Evolutionary conservation across 2,113 vertebrate genomes (phyloP).

Genomic region (Thunnus maccoyii): DNA sequence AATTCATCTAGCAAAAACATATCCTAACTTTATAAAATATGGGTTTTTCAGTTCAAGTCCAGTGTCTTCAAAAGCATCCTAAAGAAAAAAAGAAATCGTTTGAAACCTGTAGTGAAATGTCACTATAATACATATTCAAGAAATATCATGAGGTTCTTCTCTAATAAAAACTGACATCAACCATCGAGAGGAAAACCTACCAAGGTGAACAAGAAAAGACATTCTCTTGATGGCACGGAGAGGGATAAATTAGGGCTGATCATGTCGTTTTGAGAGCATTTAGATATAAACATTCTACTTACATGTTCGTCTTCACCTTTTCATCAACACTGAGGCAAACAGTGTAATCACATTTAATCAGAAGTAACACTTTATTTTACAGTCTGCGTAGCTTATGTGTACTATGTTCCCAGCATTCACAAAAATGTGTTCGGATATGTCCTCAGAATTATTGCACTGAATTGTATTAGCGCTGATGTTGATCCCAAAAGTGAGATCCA

Average conservation of each 20-base stretch:
- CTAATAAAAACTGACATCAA: constrained; percentile 78
- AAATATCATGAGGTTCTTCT: constrained; percentile 67
- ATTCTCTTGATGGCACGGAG: constrained; percentile 61
- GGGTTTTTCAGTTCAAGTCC: constrained; percentile 69
- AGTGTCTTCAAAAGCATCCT: constrained; percentile 70
- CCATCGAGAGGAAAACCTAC: constrained; percentile 68
- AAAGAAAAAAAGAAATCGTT: constrained; percentile 31
- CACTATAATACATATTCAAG: constrained; percentile 66
- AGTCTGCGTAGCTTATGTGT: constrained; percentile 61
- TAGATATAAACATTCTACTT: constrained; percentile 72
- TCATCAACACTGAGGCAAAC: constrained; percentile 71
- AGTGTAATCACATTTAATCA: constrained; percentile 54
- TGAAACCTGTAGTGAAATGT: constrained; percentile 65
- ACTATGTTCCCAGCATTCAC: constrained; percentile 38
- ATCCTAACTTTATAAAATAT: constrained; percentile 77
- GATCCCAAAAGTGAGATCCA: constrained; percentile 21
- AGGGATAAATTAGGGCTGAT: constrained; percentile 52
- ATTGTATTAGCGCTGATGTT: background rate
- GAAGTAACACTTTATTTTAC: constrained; percentile 77
- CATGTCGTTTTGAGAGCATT: constrained; percentile 55
- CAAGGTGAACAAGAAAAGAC: constrained; percentile 66
- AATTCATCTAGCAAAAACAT: constrained; percentile 79
- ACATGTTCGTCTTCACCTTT: constrained; percentile 58
- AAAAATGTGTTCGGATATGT: constrained; percentile 28
- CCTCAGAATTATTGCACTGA: constrained; percentile 42